Percentiles rank a stretch among this genome's conserved stretches.
Evolutionary conservation across 2,113 vertebrate species (phyloP).

Genomic region (Penelope pileata): DNA sequence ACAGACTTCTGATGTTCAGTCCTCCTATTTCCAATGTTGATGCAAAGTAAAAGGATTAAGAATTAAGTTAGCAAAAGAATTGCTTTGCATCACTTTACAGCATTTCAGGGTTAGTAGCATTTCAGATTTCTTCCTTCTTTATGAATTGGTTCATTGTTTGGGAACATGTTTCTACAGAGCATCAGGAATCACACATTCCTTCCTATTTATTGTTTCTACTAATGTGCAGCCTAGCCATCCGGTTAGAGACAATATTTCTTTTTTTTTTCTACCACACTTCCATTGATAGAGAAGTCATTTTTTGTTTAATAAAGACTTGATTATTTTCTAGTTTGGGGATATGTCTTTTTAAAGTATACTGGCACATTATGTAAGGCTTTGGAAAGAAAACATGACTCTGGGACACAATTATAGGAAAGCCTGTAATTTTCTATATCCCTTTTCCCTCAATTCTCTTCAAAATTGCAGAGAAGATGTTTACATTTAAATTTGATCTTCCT

Average conservation of each 20-base stretch:
- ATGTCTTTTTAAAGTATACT: background rate
- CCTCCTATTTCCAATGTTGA: background rate
- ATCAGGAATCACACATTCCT: background rate
- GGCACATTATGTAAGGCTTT: background rate
- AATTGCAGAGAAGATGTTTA: background rate
- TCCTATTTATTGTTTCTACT: background rate
- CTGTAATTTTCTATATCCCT: conserved; percentile 22
- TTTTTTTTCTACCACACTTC: background rate
- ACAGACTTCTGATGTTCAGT: background rate
- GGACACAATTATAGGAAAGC: conserved; percentile 3
- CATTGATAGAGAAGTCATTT: background rate
- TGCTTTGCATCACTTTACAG: background rate
- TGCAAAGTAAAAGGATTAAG: background rate
- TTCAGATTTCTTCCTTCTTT: background rate
- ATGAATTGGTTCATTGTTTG: background rate
- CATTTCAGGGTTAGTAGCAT: background rate
- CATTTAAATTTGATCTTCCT: conserved; percentile 3
- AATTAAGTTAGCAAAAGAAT: background rate
- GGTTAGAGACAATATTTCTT: background rate
- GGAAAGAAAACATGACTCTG: background rate
- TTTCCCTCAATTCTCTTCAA: background rate
- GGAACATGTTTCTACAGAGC: background rate
- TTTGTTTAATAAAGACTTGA: background rate
- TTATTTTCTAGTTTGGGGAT: background rate
- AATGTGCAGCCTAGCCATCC: background rate